Evolutionary conservation across 1,140 invertebrate genomes (phyloP), one percentile per base, ranked within the genome.

Genomic region (Saccostrea cuccullata): DNA sequence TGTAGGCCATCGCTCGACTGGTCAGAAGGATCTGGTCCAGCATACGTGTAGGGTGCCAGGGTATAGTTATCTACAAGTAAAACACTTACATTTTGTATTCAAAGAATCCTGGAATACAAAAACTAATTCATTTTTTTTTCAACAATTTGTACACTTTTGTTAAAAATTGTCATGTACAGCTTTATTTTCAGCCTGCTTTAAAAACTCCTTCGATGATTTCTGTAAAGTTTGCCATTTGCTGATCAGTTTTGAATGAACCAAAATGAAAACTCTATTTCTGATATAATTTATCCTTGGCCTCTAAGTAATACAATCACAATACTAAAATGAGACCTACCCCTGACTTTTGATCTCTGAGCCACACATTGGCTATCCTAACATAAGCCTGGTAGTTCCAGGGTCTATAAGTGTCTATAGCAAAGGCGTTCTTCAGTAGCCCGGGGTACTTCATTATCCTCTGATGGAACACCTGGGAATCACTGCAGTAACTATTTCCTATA

Each of bases 1-100:
- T 92, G 85, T 94, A 95, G 9, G 94, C 93, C 94, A 95, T 94
- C 15, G 94, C 93, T 56, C 92, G 87, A 40, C 91, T 89, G 2
- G 92, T 92, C 86, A 92, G 90, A 0, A 87, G 87, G 13, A 94
- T 89, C 89, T 94, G 93, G 36, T 94, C 92, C 11, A 55, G 70
- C 55, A 87, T 90, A 13, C 87, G 60, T 0, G 90, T 89, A 36
- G 90, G 87, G 85, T 91, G 92, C 94, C 94, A 94, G 1, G 93
- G 93, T 9, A 94, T 90, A 15, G 84, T 87, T 13, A 94, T 89
- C 94, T 94, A 87, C 3, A 77, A 15, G 36, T 60, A 64, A 17
- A 20, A 3, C 17, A 20, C 58, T 64, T 6, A 64, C 17, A 20
- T 17, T 64, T 47, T 47, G 9, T 47, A 47, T 47, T 47, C 47